Percentiles rank a stretch among this genome's conserved stretches.
These are phyloP conservation scores for Willowsia nigromaculata DNA, from an alignment of 2,888 invertebrate genomes.

Conservation along the genomic window DNA sequence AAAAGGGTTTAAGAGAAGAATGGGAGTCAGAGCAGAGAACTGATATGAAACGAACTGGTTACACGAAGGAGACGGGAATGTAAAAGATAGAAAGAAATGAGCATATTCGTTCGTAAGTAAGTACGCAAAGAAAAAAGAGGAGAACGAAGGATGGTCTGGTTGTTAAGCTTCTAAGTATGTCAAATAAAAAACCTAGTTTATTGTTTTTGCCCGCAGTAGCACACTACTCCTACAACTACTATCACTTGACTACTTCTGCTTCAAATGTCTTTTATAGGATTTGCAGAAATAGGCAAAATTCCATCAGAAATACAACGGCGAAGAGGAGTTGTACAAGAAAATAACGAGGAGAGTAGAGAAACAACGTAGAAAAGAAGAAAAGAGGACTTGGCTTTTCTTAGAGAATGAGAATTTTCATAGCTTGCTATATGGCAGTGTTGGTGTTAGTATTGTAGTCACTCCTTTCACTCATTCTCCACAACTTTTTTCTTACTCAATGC, in stretches of 20 bases:
- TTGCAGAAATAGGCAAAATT: slow-evolving; percentile 40
- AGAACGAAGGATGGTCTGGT: slow-evolving; percentile 39
- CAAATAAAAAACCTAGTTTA: slow-evolving; percentile 65
- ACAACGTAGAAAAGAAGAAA: background rate
- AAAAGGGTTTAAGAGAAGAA: background rate
- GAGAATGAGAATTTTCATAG: background rate
- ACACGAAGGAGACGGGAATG: slow-evolving; percentile 13
- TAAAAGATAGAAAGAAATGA: slow-evolving; percentile 1
- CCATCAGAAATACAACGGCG: slow-evolving; percentile 31
- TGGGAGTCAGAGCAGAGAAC: background rate
- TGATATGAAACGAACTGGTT: slow-evolving; percentile 33
- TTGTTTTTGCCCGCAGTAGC: slow-evolving; percentile 61
- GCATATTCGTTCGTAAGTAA: slow-evolving; percentile 11
- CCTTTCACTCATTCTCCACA: background rate
- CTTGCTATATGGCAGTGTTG: background rate
- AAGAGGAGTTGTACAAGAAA: background rate
- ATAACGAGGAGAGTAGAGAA: background rate
- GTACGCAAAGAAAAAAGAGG: background rate
- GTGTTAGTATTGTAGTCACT: slow-evolving; percentile 8
- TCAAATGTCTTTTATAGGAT: slow-evolving; percentile 63
- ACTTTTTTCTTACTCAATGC: slow-evolving; percentile 2
- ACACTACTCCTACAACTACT: background rate
- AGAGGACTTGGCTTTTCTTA: slow-evolving; percentile 25
- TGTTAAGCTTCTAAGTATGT: slow-evolving; percentile 63
- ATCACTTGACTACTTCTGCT: slow-evolving; percentile 36